Conservation (phyloP, 1,140 invertebrate species). For the Triops longicaudatus region DNA sequence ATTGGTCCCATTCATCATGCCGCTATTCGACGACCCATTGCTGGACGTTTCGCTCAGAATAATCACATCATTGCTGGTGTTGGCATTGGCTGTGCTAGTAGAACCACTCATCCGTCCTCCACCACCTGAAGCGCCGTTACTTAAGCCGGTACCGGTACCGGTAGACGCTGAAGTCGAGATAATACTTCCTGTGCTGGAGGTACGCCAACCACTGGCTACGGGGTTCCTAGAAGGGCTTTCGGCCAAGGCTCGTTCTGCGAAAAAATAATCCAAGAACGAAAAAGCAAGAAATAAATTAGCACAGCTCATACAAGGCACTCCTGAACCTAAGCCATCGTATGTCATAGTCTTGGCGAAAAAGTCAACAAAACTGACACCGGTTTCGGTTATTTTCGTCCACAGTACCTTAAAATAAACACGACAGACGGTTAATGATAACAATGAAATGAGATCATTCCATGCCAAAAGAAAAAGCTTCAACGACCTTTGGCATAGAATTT, state of each 20-base stretch:
- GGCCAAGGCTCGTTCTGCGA: not conserved
- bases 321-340: not conserved
- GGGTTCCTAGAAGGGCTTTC: not conserved
- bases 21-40: conserved; percentile 13
- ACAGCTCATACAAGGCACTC: not conserved
- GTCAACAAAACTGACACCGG: not conserved
- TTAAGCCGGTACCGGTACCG: conserved; percentile 22
- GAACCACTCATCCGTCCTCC: conserved; percentile 18
- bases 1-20: conserved; percentile 19
- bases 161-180: not conserved
- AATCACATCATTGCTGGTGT: conserved; percentile 19
- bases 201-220: conserved; percentile 6
- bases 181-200: not conserved
- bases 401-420: not conserved
- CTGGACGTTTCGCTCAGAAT: conserved; percentile 24
- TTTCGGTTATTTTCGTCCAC: not conserved
- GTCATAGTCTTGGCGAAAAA: not conserved
- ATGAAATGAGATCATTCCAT: no score
- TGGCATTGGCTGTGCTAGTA: conserved; percentile 18
- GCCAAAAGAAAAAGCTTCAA: no score
- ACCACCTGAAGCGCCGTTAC: conserved; percentile 15
- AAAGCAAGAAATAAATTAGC: not conserved
- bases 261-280: not conserved
- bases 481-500: no score
- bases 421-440: no score